A percentile compares a stretch with the other conserved stretches of the same genome.
These are phyloP conservation scores for Neoaliturus tenellus DNA, from an alignment of 2,888 invertebrate genomes.

Conservation along the genomic window DNA sequence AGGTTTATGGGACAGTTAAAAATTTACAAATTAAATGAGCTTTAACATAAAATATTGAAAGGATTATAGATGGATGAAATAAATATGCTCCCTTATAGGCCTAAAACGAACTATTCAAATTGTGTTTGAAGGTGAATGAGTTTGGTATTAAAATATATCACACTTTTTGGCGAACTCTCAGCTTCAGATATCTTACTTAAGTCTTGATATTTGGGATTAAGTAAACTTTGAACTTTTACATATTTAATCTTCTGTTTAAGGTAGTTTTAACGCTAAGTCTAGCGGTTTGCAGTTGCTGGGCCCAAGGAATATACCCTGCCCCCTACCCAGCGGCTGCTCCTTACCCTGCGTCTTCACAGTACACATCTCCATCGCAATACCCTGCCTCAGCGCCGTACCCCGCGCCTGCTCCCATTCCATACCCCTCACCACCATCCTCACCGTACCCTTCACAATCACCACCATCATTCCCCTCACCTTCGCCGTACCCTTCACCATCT, in stretches of 20 bases:
- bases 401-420: not conserved
- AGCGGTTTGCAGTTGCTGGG: conserved; percentile 11
- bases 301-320: not conserved
- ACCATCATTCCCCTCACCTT: not conserved
- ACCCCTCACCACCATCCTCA: not conserved
- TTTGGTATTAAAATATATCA: no score
- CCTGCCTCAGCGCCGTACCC: not conserved
- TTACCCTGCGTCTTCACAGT: not conserved
- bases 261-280: not conserved
- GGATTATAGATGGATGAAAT: no score
- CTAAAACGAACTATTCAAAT: no score
- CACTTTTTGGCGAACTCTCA: no score
- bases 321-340: not conserved
- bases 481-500: not conserved
- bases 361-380: not conserved
- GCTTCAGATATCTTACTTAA: no score
- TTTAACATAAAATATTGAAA: no score
- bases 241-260: not conserved
- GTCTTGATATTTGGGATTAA: no score
- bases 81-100: no score
- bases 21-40: no score
- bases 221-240: no score
- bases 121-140: no score
- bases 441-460: not conserved
- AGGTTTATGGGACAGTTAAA: no score